A percentile compares a stretch with the other conserved stretches of the same genome.
These are phyloP conservation scores for Bombyx mandarina DNA, from an alignment of 1,140 invertebrate species.

Conservation along the genomic window DNA sequence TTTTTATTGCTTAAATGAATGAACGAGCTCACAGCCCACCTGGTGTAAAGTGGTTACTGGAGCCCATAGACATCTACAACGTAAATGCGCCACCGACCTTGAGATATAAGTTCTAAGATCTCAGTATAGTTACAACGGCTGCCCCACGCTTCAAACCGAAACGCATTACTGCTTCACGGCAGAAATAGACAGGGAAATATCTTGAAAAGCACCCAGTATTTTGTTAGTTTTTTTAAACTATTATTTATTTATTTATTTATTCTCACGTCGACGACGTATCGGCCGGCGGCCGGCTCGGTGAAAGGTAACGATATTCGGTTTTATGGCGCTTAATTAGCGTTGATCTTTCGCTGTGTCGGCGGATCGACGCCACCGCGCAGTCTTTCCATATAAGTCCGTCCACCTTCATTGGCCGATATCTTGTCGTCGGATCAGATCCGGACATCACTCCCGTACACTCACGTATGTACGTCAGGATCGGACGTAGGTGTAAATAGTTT, in stretches of 20 bases:
- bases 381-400: constrained; percentile 32
- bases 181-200: too few species aligned
- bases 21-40: too few species aligned
- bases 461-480: constrained; percentile 4
- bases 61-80: too few species aligned
- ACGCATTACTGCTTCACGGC: too few species aligned
- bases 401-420: constrained; percentile 41
- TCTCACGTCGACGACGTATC: constrained; percentile 30
- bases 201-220: too few species aligned
- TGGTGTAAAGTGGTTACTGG: too few species aligned
- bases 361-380: constrained; percentile 21
- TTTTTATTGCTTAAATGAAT: too few species aligned
- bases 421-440: constrained; percentile 14
- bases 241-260: constrained; percentile 13
- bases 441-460: constrained; percentile 11
- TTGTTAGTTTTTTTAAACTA: too few species aligned
- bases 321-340: constrained; percentile 65
- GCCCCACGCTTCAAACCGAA: too few species aligned
- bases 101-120: too few species aligned
- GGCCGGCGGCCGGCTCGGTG: constrained; percentile 26
- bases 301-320: constrained; percentile 59
- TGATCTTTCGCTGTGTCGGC: constrained; percentile 45
- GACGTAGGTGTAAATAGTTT: background rate
- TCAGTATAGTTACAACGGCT: too few species aligned
- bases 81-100: too few species aligned